Percentiles rank a stretch among this genome's conserved stretches.
Evolutionary conservation across 2,888 invertebrate species (phyloP).

Genomic region (Polymixis flavicincta): DNA sequence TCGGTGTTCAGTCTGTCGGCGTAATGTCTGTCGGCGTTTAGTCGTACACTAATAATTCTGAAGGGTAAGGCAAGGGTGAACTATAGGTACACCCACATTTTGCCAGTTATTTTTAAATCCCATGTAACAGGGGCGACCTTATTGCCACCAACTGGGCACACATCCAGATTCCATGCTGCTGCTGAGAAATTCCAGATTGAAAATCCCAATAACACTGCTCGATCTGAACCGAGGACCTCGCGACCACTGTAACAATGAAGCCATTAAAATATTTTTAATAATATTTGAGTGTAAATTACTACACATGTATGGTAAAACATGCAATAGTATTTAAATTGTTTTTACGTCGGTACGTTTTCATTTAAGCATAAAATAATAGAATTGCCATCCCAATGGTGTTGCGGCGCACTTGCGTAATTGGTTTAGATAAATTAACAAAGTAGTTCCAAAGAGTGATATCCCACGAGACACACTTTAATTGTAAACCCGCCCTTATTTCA

Average conservation of each 20-base stretch:
- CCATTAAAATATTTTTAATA: not conserved
- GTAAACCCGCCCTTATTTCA: constrained; percentile 79
- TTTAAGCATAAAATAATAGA: constrained; percentile 82
- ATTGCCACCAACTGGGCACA: not conserved
- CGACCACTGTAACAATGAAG: not conserved
- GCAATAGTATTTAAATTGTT: constrained; percentile 37
- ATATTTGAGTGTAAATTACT: no score
- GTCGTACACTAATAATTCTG: no score
- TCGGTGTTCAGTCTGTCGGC: no score
- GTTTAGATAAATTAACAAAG: constrained; percentile 89
- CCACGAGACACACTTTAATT: constrained; percentile 84
- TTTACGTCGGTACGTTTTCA: constrained; percentile 68
- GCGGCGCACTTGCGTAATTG: constrained; percentile 86
- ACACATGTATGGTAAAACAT: not conserved
- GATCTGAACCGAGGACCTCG: not conserved
- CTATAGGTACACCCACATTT: not conserved
- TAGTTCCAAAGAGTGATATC: constrained; percentile 87
- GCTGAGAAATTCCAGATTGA: not conserved
- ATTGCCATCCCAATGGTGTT: constrained; percentile 78
- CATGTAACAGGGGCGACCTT: no score
- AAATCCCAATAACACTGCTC: not conserved
- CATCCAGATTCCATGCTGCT: not conserved
- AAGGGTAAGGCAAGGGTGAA: not conserved
- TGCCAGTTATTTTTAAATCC: not conserved
- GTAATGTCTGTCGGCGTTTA: no score